Conservation (phyloP, 2,888 invertebrate species). For the Rugalucina vietnamica region DNA sequence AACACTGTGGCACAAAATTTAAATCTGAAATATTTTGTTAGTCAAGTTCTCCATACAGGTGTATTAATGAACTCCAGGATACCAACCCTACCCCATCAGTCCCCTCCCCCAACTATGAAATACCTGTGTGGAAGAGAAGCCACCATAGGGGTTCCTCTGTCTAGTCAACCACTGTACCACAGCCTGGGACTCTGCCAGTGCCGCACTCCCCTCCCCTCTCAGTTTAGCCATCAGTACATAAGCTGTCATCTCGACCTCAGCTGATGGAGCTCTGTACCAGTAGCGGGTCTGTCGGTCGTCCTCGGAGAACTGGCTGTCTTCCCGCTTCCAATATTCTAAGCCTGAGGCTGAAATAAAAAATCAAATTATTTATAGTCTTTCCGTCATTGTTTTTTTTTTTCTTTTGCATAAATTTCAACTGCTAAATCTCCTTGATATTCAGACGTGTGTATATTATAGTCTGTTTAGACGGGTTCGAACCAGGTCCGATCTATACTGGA, state of each 20-base stretch:
- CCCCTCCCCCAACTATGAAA: too few species aligned
- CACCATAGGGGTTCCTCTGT: constrained; percentile 88
- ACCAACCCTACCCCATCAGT: too few species aligned
- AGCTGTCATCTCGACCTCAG: constrained; percentile 94
- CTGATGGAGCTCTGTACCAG: constrained; percentile 87
- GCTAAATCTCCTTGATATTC: too few species aligned
- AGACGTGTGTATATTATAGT: too few species aligned
- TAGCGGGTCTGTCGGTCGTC: constrained; percentile 57
- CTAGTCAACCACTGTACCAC: constrained; percentile 90
- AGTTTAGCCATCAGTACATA: constrained; percentile 92
- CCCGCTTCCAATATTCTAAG: constrained; percentile 93
- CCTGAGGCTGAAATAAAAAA: constrained; percentile 83
- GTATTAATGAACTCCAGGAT: too few species aligned
- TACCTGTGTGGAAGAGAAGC: constrained; percentile 83
- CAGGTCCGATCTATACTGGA: too few species aligned
- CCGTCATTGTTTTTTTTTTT: not conserved
- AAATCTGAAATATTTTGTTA: too few species aligned
- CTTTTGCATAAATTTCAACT: too few species aligned
- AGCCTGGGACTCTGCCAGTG: constrained; percentile 84
- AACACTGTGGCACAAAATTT: not conserved
- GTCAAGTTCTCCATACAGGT: too few species aligned
- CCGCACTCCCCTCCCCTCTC: constrained; percentile 30
- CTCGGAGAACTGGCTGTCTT: constrained; percentile 57
- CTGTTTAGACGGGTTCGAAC: too few species aligned
- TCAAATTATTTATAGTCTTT: not conserved